These are phyloP conservation scores for Sycophaga agraensis DNA, from an alignment of 1,140 invertebrate species.

Conservation along the genomic window DNA sequence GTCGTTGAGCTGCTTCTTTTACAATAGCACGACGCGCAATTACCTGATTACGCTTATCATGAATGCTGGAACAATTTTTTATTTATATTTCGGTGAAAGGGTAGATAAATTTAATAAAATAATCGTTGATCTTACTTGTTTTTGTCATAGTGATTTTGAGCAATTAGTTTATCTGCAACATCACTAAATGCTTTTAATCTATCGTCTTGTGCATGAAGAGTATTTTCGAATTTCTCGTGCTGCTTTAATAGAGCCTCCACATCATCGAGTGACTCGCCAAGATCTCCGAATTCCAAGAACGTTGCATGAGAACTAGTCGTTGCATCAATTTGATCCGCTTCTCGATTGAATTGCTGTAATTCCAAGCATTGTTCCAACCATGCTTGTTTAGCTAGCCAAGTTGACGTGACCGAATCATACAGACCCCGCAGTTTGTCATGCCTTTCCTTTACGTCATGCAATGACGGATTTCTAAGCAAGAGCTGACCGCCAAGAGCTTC, in stretches of 20 bases:
- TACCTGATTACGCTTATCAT: conserved; percentile 75
- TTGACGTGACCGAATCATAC: conserved; percentile 69
- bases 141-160: conserved; percentile 82
- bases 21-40: conserved; percentile 71
- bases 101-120: neutral
- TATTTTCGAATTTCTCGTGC: conserved; percentile 93
- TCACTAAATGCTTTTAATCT: conserved; percentile 83
- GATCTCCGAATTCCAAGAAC: conserved; percentile 85
- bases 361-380: conserved; percentile 84
- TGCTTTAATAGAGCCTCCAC: conserved; percentile 91
- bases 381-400: conserved; percentile 80
- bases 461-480: conserved; percentile 67
- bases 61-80: conserved; percentile 62
- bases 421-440: conserved; percentile 76
- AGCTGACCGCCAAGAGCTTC: conserved; percentile 75
- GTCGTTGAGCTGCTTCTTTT: conserved; percentile 71
- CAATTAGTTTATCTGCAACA: conserved; percentile 82
- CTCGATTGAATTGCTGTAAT: conserved; percentile 88
- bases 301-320: conserved; percentile 91
- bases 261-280: conserved; percentile 91
- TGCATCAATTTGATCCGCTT: conserved; percentile 96
- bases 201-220: conserved; percentile 91
- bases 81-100: too few relatives aligned
- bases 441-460: conserved; percentile 71
- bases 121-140: conserved; percentile 76